Evolutionary conservation across 2,797 vertebrate species (phyloP).

Genomic region (Tympanoctomys barrerae): DNA sequence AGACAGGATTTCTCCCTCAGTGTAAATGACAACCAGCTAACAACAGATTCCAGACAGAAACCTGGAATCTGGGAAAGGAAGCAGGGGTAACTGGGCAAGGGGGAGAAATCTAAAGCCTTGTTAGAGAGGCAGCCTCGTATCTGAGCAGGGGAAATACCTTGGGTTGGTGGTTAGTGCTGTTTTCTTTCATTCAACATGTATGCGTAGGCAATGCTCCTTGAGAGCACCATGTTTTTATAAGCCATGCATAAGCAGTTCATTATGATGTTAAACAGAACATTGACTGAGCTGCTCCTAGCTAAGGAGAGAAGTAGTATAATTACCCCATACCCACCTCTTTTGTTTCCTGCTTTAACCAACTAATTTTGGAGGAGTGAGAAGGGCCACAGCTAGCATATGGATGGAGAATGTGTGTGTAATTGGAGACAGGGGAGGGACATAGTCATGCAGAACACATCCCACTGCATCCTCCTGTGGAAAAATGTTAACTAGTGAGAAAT

Average conservation of each 20-base stretch:
- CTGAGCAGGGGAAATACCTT: background rate
- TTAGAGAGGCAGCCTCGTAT: background rate
- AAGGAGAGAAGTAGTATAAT: background rate
- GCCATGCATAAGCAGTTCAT: background rate
- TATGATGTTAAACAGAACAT: background rate
- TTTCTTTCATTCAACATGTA: background rate
- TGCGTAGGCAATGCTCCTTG: background rate
- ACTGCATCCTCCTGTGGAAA: background rate
- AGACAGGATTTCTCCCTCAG: background rate
- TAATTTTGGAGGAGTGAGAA: background rate
- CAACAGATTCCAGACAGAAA: background rate
- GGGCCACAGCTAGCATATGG: background rate
- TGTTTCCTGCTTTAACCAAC: background rate
- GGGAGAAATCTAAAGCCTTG: background rate
- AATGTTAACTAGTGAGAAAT: slow-evolving; percentile 13
- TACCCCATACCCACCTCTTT: background rate
- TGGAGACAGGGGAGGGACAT: background rate
- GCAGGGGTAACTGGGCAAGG: background rate
- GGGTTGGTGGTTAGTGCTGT: background rate
- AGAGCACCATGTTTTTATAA: background rate
- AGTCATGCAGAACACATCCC: background rate
- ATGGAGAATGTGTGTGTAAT: background rate
- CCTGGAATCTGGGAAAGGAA: background rate
- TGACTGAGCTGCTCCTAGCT: background rate
- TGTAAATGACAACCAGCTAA: background rate